phyloP scores from a whole-genome alignment of 2,888 invertebrate genomes.

The Beris morrisii region DNA sequence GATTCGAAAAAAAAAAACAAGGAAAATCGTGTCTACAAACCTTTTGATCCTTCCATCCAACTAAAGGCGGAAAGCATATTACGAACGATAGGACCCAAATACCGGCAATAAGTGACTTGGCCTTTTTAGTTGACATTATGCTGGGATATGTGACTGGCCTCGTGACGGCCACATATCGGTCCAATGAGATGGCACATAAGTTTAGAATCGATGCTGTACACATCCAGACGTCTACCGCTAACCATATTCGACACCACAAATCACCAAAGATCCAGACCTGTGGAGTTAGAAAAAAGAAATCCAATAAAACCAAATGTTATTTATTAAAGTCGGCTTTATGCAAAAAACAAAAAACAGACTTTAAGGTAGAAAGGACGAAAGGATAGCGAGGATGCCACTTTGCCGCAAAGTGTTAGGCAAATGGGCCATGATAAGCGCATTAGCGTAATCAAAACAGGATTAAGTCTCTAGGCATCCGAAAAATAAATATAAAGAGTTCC shows the following conservation, averaged over 20 bases:
- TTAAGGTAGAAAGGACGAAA: background rate
- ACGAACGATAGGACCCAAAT: constrained; percentile 95
- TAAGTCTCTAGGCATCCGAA: too few species aligned
- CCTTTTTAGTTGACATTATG: constrained; percentile 82
- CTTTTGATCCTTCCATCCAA: constrained; percentile 85
- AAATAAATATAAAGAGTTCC: too few species aligned
- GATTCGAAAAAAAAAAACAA: too few species aligned
- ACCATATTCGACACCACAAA: constrained; percentile 95
- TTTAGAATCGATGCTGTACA: constrained; percentile 97
- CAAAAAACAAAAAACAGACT: background rate
- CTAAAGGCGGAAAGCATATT: constrained; percentile 94
- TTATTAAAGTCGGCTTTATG: background rate
- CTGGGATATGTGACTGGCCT: constrained; percentile 94
- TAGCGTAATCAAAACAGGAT: constrained; percentile 2
- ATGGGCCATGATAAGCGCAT: background rate
- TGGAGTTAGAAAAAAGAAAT: constrained; percentile 41
- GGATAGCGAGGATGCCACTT: too few species aligned
- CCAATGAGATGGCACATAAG: constrained; percentile 91
- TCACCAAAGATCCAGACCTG: constrained; percentile 97
- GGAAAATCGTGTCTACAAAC: constrained; percentile 52
- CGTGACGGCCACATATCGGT: constrained; percentile 95
- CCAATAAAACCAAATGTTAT: constrained; percentile 1
- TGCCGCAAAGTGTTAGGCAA: too few species aligned
- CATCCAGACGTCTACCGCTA: constrained; percentile 98
- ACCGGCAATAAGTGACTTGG: constrained; percentile 83